Evolutionary conservation across 1,140 invertebrate species (phyloP), one percentile per base, ranked within the genome.

Genomic region (Ips nitidus): DNA sequence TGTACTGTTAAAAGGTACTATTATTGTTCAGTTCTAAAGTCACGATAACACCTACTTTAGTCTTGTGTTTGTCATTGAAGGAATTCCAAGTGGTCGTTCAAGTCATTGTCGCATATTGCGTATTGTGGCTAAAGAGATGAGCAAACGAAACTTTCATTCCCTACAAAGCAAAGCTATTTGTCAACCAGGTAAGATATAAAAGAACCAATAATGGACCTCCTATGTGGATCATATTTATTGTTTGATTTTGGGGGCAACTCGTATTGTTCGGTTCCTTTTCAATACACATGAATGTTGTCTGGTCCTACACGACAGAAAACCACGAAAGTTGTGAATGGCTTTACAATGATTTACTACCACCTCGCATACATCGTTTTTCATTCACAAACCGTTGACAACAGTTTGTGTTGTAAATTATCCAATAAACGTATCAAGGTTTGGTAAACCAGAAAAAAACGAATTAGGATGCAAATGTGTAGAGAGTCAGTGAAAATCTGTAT

Each of bases 251-350:
- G 52, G 22, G 63, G 41, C 52, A 66, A 66, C 22, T 66, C 52
- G 4, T 50, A 43, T 66, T 45, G 63, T 56, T n/a, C 4, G 22
- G 56, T 57, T 56, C 42, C 63, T 56, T 66, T 66, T 66, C 41
- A n/a, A 42, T 57, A 47, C 47, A 40, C 36, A 62, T 50, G 41
- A 47, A 38, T 64, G 47, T 64, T 56, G 41, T 45, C 53, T 47
- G 63, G 39, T 66, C 22, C 38, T 66, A 57, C 63, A 66, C 36
- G 63, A 66, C 41, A 45, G 52, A 57, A 66, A 66, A 66, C 63
- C 53, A 66, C 63, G 63, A 56, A 66, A 66, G 52, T 66, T 66
- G 50, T 66, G 63, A 66, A 66, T 66, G 43, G 50, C 7, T 4
- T 22, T 41, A 40, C 42, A 64, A 53, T 64, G 61, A 64, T 64